Percentiles rank a stretch among this genome's conserved stretches.
phyloP scores from a whole-genome alignment of 92 coral and sea anemone species.

The Zoanthus sansibaricus region DNA sequence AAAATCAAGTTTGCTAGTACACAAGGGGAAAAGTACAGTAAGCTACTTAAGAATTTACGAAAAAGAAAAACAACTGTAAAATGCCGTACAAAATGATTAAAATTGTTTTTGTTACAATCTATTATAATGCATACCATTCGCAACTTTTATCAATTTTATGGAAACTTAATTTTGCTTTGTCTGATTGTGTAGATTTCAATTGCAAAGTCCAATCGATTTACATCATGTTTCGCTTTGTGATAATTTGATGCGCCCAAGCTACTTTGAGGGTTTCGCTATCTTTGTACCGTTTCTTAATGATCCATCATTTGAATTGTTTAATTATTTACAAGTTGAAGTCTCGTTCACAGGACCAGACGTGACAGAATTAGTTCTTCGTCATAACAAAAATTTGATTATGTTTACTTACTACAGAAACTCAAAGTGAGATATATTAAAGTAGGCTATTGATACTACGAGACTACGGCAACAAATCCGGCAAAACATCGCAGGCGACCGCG shows the following conservation, averaged over 20 bases:
- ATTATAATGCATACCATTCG: no score
- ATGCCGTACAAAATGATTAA: no score
- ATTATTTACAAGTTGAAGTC: background rate
- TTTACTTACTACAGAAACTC: no score
- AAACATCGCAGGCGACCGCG: background rate
- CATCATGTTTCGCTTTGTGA: background rate
- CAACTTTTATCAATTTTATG: background rate
- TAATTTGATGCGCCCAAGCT: background rate
- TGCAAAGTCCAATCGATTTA: background rate
- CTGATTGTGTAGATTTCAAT: background rate
- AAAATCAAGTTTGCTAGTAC: no score
- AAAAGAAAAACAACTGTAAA: no score
- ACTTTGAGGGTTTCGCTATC: background rate
- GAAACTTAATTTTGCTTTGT: background rate
- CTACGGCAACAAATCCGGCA: background rate
- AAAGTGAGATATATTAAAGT: no score
- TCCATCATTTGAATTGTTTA: background rate
- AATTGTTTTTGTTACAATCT: no score
- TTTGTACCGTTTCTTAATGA: background rate
- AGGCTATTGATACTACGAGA: background rate
- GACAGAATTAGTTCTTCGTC: no score
- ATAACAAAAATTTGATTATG: no score
- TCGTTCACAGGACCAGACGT: background rate
- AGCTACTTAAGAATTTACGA: no score
- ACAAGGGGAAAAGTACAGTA: no score